Evolutionary conservation across 1,140 invertebrate genomes (phyloP).

Genomic region (Cardiocondyla obscurior): DNA sequence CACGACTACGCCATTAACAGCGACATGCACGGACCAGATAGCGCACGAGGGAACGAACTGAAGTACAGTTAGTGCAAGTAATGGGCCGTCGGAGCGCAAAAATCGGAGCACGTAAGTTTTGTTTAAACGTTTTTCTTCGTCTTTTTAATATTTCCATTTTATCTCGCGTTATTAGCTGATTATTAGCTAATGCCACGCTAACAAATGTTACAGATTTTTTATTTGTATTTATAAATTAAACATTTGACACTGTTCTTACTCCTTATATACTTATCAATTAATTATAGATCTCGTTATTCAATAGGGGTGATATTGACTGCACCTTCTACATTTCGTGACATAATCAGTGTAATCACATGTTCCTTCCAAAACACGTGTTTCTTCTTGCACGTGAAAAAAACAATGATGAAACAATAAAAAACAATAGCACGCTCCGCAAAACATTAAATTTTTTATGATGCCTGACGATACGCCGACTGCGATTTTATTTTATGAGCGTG

Average conservation of each 20-base stretch:
- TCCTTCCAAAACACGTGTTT: neutral
- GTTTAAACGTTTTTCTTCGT: too few relatives aligned
- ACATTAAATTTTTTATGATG: neutral
- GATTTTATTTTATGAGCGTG: neutral
- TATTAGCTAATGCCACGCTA: too few relatives aligned
- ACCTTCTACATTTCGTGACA: neutral
- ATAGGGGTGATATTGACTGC: neutral
- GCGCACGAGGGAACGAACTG: too few relatives aligned
- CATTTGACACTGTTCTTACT: neutral
- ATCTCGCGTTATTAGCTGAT: too few relatives aligned
- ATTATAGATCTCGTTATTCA: neutral
- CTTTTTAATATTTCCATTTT: too few relatives aligned
- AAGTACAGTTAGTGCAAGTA: too few relatives aligned
- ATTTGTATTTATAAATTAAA: neutral
- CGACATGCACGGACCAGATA: too few relatives aligned
- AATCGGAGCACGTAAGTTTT: too few relatives aligned
- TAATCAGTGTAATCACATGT: slow-evolving; percentile 3
- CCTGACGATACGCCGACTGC: neutral
- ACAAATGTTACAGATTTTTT: too few relatives aligned
- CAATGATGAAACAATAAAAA: slow-evolving; percentile 17
- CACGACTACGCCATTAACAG: too few relatives aligned
- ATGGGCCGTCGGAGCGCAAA: too few relatives aligned
- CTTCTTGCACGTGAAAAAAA: neutral
- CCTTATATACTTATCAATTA: neutral
- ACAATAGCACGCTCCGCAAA: neutral